Conservation (phyloP, 1,140 invertebrate genomes). For the Tetraneura akinire region DNA sequence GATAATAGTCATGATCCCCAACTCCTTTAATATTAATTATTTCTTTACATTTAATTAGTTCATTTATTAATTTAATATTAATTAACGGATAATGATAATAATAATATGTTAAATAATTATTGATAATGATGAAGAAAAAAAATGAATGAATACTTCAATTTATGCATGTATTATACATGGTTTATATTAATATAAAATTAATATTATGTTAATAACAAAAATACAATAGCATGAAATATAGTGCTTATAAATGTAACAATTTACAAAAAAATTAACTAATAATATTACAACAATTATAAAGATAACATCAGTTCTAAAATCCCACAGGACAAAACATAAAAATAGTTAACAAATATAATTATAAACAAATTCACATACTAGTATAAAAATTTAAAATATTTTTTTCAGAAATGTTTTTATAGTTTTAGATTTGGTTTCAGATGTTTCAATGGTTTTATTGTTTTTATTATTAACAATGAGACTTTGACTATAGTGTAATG, state of each 20-base stretch:
- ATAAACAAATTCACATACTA: not conserved
- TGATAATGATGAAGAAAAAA: too few species aligned
- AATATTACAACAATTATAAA: not conserved
- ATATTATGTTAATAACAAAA: not conserved
- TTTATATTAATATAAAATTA: too few species aligned
- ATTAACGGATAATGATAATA: too few species aligned
- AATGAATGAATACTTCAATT: too few species aligned
- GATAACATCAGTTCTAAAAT: conserved; percentile 29
- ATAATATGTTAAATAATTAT: too few species aligned
- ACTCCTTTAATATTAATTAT: too few species aligned
- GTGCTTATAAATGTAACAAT: not conserved
- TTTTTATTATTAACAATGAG: not conserved
- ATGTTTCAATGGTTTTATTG: not conserved
- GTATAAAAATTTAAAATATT: conserved; percentile 6
- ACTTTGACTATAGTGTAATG: not conserved
- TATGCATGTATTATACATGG: too few species aligned
- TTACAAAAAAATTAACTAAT: not conserved
- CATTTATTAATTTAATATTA: too few species aligned
- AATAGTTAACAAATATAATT: conserved; percentile 24
- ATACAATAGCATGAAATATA: not conserved
- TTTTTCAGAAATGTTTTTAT: conserved; percentile 42
- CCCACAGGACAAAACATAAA: conserved; percentile 13
- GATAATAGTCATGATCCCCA: too few species aligned
- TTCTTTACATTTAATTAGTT: too few species aligned
- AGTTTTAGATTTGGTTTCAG: conserved; percentile 35